Evolutionary conservation across 2,888 invertebrate species (phyloP), one percentile per base, ranked within the genome.

Genomic region (Nematopogon swammerdamellus): DNA sequence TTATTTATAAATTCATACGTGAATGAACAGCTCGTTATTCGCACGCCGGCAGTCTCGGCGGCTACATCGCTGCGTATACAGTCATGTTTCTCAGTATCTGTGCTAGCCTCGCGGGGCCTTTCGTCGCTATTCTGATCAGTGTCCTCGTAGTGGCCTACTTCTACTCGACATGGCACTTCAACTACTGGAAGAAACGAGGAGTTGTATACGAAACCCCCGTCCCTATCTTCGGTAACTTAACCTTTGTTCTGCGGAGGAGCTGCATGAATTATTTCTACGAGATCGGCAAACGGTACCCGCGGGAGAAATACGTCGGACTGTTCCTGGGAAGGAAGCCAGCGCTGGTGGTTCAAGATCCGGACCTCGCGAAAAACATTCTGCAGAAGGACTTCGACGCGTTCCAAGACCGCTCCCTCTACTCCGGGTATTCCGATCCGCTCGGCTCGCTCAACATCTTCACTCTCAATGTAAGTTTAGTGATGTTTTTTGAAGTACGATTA

Each of bases 401-500:
- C 50, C 63, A 66, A 55, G 63, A 72, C 45, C 60, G 74, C 56
- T 62, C 58, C 52, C 46, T 59, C 45, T 67, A 64, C 45, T 54
- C 67, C 0, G 61, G 65, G 8, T 57, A 59, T 16, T 56, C 63
- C 3, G 73, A 74, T 53, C 69, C 69, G 1, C 56, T 73, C 45
- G 73, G 73, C 2, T 60, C 70, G 2, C 57, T 72, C 19, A 72
- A 72, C 57, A 57, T 74, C n/a, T 72, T 73, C 51, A 60, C 65
- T 10, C 55, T 70, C 1, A 69, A 68, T 61, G 72, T 70, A 62
- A 52, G 59, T 54, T 18, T 19, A n/a, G n/a, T n/a, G n/a, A n/a
- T n/a, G n/a, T n/a, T n/a, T n/a, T n/a, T n/a, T n/a, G n/a, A n/a
- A n/a, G n/a, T n/a, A n/a, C n/a, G n/a, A n/a, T n/a, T n/a, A n/a